These are phyloP conservation scores for Clupea harengus DNA, from an alignment of 2,113 vertebrate genomes.

Conservation along the genomic window DNA sequence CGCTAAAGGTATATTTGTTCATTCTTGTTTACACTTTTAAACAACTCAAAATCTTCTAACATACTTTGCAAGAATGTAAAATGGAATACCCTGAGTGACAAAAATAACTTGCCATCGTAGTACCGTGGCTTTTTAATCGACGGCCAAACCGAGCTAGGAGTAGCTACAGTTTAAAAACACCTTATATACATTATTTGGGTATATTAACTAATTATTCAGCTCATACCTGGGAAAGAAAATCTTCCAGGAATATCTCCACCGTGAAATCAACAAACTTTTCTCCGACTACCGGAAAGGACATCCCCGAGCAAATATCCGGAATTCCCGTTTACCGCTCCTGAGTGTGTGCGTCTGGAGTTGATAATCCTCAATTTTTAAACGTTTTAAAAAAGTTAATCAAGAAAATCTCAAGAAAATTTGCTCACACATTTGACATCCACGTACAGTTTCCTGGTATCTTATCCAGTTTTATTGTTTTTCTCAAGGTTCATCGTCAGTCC, in stretches of 20 bases:
- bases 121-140: neutral
- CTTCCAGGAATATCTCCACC: neutral
- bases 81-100: neutral
- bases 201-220: neutral
- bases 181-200: neutral
- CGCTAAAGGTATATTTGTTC: neutral
- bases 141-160: neutral
- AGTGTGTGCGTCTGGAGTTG: neutral
- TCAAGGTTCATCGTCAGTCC: conserved; percentile 7
- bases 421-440: neutral
- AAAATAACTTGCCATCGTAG: neutral
- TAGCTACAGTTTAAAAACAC: neutral
- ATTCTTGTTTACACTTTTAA: neutral
- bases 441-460: neutral
- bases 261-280: conserved; percentile 26
- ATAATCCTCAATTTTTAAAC: neutral
- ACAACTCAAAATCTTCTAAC: neutral
- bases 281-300: conserved; percentile 40
- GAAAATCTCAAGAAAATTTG: neutral
- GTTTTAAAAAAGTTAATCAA: neutral
- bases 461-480: neutral
- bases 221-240: neutral
- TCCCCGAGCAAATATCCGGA: conserved; percentile 40
- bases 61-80: neutral
- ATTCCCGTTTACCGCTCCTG: conserved; percentile 42